A percentile compares a stretch with the other conserved stretches of the same genome.
Conservation (phyloP, 2,888 invertebrate species). For the Proisotoma minuta region DNA sequence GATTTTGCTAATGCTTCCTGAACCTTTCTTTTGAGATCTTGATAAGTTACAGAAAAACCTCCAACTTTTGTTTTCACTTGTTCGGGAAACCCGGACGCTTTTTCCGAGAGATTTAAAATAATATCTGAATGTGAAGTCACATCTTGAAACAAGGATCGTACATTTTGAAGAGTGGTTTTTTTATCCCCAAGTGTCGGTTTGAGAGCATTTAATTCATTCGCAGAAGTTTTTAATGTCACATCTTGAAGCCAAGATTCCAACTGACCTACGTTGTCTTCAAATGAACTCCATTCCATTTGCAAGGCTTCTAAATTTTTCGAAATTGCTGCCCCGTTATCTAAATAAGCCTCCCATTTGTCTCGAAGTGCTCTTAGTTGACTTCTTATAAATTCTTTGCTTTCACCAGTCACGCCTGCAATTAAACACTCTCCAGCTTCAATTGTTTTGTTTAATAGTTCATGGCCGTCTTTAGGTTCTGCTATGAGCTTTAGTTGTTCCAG, state of each 20-base stretch:
- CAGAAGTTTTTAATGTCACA: neutral
- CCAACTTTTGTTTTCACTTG: no score
- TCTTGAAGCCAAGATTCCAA: constrained; percentile 71
- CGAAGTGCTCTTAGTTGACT: constrained; percentile 74
- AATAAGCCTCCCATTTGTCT: constrained; percentile 75
- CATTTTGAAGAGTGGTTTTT: constrained; percentile 76
- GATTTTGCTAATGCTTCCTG: constrained; percentile 62
- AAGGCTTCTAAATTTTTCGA: constrained; percentile 83
- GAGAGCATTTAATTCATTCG: neutral
- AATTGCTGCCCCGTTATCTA: constrained; percentile 76
- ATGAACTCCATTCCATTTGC: constrained; percentile 82
- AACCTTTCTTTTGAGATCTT: constrained; percentile 65
- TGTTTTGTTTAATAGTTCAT: constrained; percentile 69
- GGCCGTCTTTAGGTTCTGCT: constrained; percentile 66
- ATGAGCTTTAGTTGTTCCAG: constrained; percentile 25
- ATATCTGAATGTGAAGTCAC: constrained; percentile 79
- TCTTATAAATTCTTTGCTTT: constrained; percentile 78
- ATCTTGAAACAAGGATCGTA: constrained; percentile 76
- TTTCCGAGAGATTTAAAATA: constrained; percentile 74
- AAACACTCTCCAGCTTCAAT: constrained; percentile 83
- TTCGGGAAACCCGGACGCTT: constrained; percentile 73
- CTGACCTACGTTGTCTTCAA: constrained; percentile 85
- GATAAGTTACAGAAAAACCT: no score
- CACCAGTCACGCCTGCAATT: constrained; percentile 78
- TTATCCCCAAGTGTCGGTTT: constrained; percentile 81